A percentile compares a stretch with the other conserved stretches of the same genome.
These are phyloP conservation scores for Butorides virescens DNA, from an alignment of 2,113 vertebrate genomes.

Conservation along the genomic window DNA sequence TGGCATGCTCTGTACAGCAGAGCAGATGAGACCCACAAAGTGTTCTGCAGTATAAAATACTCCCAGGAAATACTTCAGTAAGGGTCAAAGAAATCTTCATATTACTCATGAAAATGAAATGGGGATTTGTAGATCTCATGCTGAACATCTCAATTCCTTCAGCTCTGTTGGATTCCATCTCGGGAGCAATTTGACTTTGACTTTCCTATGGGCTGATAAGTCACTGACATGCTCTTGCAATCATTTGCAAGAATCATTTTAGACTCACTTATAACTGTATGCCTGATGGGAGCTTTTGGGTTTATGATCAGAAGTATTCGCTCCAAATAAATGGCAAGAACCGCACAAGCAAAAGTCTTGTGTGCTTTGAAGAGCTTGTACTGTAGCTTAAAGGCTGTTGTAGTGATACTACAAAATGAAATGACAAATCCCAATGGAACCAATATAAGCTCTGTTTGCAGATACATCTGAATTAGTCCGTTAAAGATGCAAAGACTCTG, in stretches of 20 bases:
- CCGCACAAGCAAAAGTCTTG: background rate
- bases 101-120: conserved; percentile 41
- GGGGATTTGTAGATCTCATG: conserved; percentile 23
- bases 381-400: background rate
- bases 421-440: background rate
- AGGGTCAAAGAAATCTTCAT: conserved; percentile 19
- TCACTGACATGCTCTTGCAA: background rate
- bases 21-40: background rate
- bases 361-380: background rate
- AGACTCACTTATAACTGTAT: background rate
- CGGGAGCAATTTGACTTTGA: conserved; percentile 22
- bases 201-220: background rate
- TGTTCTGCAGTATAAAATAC: background rate
- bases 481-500: background rate
- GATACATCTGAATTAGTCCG: background rate
- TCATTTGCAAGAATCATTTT: background rate
- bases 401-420: background rate
- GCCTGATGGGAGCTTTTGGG: background rate
- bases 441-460: background rate
- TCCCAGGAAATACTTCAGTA: background rate
- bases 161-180: conserved; percentile 28
- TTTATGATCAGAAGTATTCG: conserved; percentile 13
- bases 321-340: background rate
- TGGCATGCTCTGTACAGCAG: background rate
- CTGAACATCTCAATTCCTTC: conserved; percentile 28